Conservation (phyloP, 2,797 vertebrate species). For the Silurus lanzhouensis region DNA sequence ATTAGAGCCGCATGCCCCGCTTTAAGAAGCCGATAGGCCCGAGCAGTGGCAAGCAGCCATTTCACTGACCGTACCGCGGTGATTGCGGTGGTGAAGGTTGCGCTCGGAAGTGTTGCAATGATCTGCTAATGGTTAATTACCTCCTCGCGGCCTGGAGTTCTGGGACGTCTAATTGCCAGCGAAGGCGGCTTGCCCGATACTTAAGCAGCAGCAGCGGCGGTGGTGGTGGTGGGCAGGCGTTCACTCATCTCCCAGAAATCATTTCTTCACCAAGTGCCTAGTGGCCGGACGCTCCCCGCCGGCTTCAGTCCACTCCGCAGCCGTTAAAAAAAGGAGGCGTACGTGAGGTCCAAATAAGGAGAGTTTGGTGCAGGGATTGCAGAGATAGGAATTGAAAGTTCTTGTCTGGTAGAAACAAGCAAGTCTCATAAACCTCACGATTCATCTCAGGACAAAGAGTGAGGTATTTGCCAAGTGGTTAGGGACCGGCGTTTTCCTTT, state of each 20-base stretch:
- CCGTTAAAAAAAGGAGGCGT: conserved; percentile 49
- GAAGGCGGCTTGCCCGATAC: conserved; percentile 57
- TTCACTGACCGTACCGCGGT: conserved; percentile 69
- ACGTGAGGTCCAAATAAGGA: conserved; percentile 65
- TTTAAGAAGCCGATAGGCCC: conserved; percentile 52
- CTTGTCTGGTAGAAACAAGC: neutral
- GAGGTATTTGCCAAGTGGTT: conserved; percentile 17
- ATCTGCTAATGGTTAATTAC: conserved; percentile 76
- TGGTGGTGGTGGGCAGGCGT: conserved; percentile 51
- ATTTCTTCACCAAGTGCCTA: conserved; percentile 50
- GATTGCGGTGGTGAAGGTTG: conserved; percentile 76
- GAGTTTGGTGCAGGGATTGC: conserved; percentile 37
- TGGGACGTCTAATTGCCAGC: conserved; percentile 63
- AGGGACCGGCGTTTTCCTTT: conserved; percentile 45
- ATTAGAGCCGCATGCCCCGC: conserved; percentile 48
- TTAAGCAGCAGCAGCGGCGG: conserved; percentile 57
- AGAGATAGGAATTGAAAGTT: conserved; percentile 2
- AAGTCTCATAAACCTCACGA: conserved; percentile 6
- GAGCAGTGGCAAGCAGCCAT: conserved; percentile 66
- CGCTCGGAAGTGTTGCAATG: conserved; percentile 69
- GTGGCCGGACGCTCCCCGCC: conserved; percentile 58
- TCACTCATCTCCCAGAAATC: conserved; percentile 53
- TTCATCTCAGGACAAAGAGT: conserved; percentile 16
- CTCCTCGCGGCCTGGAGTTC: conserved; percentile 67
- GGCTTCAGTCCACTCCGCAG: conserved; percentile 64